Conservation (phyloP, 2,797 vertebrate genomes). For the Podargus strigoides region DNA sequence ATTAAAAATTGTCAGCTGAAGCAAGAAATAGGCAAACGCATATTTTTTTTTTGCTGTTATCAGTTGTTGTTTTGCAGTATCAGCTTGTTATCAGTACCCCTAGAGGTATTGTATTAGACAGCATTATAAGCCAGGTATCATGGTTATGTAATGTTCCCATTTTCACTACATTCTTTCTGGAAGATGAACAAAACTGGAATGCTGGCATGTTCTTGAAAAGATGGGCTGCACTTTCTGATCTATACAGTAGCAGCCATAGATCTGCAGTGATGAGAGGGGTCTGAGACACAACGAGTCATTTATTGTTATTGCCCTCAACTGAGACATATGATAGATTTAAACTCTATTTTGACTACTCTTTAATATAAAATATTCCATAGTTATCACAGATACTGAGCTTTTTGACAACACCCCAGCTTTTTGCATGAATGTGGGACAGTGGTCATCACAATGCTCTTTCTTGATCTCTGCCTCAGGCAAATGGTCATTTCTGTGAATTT, state of each 20-base stretch:
- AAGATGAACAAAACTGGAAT: neutral
- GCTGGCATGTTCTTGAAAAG: neutral
- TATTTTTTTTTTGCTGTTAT: too few species aligned
- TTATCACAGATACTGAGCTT: neutral
- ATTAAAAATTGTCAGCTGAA: neutral
- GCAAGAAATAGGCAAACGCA: neutral
- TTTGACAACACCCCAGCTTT: neutral
- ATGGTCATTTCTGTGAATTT: neutral
- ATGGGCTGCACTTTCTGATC: neutral
- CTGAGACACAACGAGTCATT: neutral
- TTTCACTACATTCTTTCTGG: neutral
- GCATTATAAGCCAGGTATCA: neutral
- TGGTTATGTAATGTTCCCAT: neutral
- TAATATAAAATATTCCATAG: neutral
- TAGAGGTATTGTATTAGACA: neutral
- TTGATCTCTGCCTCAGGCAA: neutral
- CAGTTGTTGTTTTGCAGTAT: too few species aligned
- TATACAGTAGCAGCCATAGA: neutral
- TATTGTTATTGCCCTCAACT: neutral
- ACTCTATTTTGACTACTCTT: neutral
- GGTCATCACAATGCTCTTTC: neutral
- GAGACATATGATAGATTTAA: neutral
- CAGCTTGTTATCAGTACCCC: slow-evolving; percentile 12
- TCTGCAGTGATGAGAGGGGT: neutral
- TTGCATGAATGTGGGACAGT: neutral